phyloP scores from a whole-genome alignment of 2,797 vertebrate species.

The Thripadectes ignobilis region DNA sequence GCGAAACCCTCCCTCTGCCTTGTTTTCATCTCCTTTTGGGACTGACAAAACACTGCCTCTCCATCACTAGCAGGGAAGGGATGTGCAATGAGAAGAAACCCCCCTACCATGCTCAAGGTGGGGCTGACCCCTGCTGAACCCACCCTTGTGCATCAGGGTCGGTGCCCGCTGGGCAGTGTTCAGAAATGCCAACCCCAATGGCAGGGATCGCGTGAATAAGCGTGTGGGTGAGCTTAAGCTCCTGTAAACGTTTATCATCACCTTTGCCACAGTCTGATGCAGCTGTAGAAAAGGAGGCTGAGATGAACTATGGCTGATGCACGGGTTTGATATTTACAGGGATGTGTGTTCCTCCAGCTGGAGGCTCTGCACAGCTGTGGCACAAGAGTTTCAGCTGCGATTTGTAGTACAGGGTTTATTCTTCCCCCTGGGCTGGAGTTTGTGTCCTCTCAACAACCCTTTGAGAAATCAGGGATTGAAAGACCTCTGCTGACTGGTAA shows the following conservation, averaged over 20 bases:
- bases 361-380: background rate
- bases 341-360: background rate
- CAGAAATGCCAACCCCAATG: background rate
- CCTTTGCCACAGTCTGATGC: background rate
- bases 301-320: background rate
- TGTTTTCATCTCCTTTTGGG: background rate
- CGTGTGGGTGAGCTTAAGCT: background rate
- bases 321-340: background rate
- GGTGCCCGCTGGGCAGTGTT: background rate
- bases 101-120: background rate
- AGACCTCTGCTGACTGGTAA: background rate
- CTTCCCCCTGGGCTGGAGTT: background rate
- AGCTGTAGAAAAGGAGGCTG: background rate
- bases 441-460: background rate
- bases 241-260: background rate
- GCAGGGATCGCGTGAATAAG: background rate
- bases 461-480: background rate
- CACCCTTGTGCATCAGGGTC: background rate
- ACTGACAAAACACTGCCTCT: background rate
- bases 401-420: background rate
- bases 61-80: background rate
- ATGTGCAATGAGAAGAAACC: background rate
- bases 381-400: background rate
- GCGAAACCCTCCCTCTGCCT: background rate
- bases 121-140: background rate